These are phyloP conservation scores for Anisognathus igniventris DNA, from an alignment of 2,797 vertebrate species.

Conservation along the genomic window DNA sequence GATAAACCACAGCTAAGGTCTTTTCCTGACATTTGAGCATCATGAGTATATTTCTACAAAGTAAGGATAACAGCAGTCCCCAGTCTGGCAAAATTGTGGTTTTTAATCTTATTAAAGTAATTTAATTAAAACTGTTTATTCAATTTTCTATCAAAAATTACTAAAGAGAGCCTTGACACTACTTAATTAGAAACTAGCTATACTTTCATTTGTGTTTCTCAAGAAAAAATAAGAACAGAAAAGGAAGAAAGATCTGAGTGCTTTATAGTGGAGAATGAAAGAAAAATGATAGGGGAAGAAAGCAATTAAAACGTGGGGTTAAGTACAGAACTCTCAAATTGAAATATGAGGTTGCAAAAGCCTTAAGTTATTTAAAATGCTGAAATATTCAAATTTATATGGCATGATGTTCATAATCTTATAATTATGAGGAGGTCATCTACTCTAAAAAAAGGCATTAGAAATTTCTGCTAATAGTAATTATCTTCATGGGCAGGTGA, in stretches of 20 bases:
- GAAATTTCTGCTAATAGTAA: conserved; percentile 4
- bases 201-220: neutral
- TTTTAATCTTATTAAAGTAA: neutral
- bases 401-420: neutral
- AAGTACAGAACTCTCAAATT: neutral
- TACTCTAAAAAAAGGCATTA: neutral
- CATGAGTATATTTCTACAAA: neutral
- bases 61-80: neutral
- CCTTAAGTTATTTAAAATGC: neutral
- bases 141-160: conserved; percentile 21
- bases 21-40: neutral
- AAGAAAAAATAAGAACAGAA: neutral
- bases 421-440: conserved; percentile 5
- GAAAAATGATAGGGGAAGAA: neutral
- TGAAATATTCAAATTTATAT: conserved; percentile 17
- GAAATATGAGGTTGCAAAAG: neutral
- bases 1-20: neutral
- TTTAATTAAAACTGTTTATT: conserved; percentile 14
- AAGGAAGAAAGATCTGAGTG: neutral
- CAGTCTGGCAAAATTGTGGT: neutral
- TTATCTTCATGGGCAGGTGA: conserved; percentile 15
- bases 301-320: neutral
- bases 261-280: neutral
- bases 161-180: neutral
- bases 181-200: neutral